Evolutionary conservation across 2,888 invertebrate species (phyloP).

Genomic region (Psylliodes chrysocephalus): DNA sequence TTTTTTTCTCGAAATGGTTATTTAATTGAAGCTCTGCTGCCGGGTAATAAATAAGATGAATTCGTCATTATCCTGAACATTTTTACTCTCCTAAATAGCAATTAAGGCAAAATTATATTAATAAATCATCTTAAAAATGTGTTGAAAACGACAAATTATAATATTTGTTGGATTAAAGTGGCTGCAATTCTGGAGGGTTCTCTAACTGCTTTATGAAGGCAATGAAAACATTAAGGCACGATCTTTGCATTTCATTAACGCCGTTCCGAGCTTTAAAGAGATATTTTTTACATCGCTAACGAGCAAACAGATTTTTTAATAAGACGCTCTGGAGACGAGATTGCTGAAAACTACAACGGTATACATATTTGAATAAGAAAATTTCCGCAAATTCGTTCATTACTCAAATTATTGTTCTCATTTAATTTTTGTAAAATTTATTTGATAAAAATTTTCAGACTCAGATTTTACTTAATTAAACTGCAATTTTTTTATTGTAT

Average conservation of each 20-base stretch:
- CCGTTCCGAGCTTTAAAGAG: constrained; percentile 47
- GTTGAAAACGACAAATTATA: constrained; percentile 43
- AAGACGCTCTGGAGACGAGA: constrained; percentile 48
- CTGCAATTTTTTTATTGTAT: too few species aligned
- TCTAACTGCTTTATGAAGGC: constrained; percentile 42
- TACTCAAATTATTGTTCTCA: neutral
- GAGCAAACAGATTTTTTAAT: constrained; percentile 58
- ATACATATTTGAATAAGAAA: constrained; percentile 52
- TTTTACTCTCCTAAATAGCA: constrained; percentile 25
- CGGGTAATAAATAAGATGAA: constrained; percentile 15
- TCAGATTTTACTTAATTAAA: too few species aligned
- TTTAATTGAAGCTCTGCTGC: constrained; percentile 17
- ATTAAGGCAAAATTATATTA: constrained; percentile 34
- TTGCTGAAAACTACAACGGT: constrained; percentile 50
- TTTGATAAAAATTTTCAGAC: too few species aligned
- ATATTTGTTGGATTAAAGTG: constrained; percentile 42
- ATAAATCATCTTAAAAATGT: constrained; percentile 40
- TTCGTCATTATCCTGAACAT: constrained; percentile 24
- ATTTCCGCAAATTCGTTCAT: constrained; percentile 12
- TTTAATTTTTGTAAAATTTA: neutral
- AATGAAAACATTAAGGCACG: constrained; percentile 48
- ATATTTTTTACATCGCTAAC: constrained; percentile 53
- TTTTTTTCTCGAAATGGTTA: neutral
- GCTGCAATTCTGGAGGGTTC: constrained; percentile 35
- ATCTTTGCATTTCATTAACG: constrained; percentile 56